phyloP scores from a whole-genome alignment of 1,140 invertebrate genomes.

The Tetramorium parvispinum region DNA sequence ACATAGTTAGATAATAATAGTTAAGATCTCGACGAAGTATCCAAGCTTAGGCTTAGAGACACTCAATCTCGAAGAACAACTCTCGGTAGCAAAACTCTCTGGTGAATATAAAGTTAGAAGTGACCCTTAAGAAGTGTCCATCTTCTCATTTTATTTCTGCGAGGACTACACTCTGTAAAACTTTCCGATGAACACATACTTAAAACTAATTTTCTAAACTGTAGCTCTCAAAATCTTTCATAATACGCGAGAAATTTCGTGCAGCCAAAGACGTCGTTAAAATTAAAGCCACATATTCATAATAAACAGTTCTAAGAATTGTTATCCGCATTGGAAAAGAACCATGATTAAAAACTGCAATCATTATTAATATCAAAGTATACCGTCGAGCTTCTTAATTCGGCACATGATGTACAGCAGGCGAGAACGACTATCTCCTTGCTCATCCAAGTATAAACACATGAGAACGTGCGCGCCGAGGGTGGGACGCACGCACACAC shows the following conservation, averaged over 20 bases:
- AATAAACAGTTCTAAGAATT: neutral
- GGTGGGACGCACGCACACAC: constrained; percentile 49
- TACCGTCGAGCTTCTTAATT: constrained; percentile 48
- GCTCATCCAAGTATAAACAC: constrained; percentile 63
- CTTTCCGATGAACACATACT: constrained; percentile 23
- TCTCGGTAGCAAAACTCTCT: constrained; percentile 45
- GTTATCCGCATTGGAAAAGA: neutral
- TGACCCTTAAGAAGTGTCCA: constrained; percentile 38
- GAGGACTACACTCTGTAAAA: constrained; percentile 12
- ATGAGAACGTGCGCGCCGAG: constrained; percentile 49
- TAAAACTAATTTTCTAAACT: constrained; percentile 39
- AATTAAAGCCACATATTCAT: neutral
- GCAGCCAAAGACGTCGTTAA: neutral
- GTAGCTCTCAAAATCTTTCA: neutral
- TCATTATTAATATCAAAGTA: constrained; percentile 31
- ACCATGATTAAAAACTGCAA: neutral
- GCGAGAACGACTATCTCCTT: constrained; percentile 61
- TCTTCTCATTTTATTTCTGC: constrained; percentile 23
- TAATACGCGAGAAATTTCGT: neutral
- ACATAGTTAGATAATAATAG: neutral
- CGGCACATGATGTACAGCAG: constrained; percentile 20
- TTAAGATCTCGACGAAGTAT: neutral
- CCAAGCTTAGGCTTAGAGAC: neutral
- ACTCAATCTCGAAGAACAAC: constrained; percentile 40
- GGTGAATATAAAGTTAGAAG: constrained; percentile 35